A percentile compares a stretch with the other conserved stretches of the same genome.
These are phyloP conservation scores for Gonocerus acuteangulatus DNA, from an alignment of 2,888 invertebrate species.

Conservation along the genomic window DNA sequence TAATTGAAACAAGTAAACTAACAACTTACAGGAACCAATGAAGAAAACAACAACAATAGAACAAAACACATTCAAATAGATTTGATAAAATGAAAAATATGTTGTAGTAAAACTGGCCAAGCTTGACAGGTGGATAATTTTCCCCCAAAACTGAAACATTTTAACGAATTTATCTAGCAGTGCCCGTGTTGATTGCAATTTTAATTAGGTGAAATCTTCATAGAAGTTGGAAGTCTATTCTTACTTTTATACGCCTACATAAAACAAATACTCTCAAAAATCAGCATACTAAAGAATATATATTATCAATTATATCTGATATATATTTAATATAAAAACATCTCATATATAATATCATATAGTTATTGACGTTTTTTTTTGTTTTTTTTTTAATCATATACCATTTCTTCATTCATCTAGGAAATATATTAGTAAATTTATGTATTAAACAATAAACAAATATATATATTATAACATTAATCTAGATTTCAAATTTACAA, in stretches of 20 bases:
- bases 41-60: conserved; percentile 14
- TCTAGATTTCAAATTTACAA: conserved; percentile 28
- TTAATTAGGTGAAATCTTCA: conserved; percentile 17
- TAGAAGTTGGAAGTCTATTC: conserved; percentile 16
- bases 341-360: conserved; percentile 30
- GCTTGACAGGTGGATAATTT: conserved; percentile 25
- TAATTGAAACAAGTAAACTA: conserved; percentile 9
- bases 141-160: conserved; percentile 17
- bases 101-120: conserved; percentile 9
- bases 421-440: conserved; percentile 31
- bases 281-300: conserved; percentile 27
- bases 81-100: conserved; percentile 3
- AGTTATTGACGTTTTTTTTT: conserved; percentile 24
- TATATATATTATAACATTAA: conserved; percentile 25
- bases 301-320: conserved; percentile 25
- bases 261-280: conserved; percentile 11
- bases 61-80: conserved; percentile 9
- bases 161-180: conserved; percentile 22
- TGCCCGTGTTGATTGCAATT: conserved; percentile 24
- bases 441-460: conserved; percentile 26
- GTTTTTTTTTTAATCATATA: conserved; percentile 18
- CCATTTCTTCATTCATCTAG: conserved; percentile 28
- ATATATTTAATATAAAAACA: conserved; percentile 26
- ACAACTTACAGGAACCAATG: conserved; percentile 13
- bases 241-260: conserved; percentile 18